These are phyloP conservation scores for Melinaea menophilus DNA, from an alignment of 2,888 invertebrate genomes.

Conservation along the genomic window DNA sequence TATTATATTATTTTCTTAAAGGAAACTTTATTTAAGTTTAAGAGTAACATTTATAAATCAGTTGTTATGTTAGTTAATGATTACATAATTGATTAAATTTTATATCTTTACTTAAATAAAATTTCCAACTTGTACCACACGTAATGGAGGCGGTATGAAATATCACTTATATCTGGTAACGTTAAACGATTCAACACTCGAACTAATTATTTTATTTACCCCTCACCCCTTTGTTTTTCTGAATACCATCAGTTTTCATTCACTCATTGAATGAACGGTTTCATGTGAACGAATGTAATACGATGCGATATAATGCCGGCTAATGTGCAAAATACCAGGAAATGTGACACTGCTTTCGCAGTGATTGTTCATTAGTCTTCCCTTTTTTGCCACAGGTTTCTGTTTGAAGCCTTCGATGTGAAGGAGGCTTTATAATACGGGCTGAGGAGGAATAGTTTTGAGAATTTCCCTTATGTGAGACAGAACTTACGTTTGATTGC, in stretches of 20 bases:
- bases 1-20: background rate
- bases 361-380: slow-evolving; percentile 44
- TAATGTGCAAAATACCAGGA: slow-evolving; percentile 52
- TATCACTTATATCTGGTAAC: slow-evolving; percentile 54
- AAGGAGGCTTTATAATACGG: background rate
- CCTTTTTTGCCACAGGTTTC: slow-evolving; percentile 33
- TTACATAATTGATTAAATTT: too few relatives aligned
- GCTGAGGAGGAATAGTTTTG: background rate
- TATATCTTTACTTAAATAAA: background rate
- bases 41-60: background rate
- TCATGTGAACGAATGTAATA: slow-evolving; percentile 43
- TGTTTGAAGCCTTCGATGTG: background rate
- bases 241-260: slow-evolving; percentile 35
- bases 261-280: slow-evolving; percentile 37
- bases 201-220: slow-evolving; percentile 69
- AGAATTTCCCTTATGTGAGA: too few relatives aligned
- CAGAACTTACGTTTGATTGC: too few relatives aligned
- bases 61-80: too few relatives aligned
- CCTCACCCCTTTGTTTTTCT: slow-evolving; percentile 41
- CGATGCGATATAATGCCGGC: slow-evolving; percentile 48
- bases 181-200: slow-evolving; percentile 63
- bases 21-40: background rate
- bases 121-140: slow-evolving; percentile 26
- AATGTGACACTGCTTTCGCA: slow-evolving; percentile 45
- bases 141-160: slow-evolving; percentile 39